Evolutionary conservation across 2,797 vertebrate species (phyloP).

Genomic region (Crax fasciolata): DNA sequence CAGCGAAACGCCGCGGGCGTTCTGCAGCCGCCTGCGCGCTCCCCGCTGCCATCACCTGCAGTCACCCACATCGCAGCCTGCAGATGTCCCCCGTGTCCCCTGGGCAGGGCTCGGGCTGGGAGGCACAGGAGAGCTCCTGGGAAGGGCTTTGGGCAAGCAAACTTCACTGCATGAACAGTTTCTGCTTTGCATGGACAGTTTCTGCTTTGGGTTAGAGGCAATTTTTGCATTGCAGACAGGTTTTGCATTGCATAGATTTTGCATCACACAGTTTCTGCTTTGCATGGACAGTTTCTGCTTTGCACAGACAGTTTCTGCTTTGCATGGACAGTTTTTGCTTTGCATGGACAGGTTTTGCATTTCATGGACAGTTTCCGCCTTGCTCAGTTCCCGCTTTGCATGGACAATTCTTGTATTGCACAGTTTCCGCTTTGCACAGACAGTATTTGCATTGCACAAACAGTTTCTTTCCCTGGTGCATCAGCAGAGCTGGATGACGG

Average conservation of each 20-base stretch:
- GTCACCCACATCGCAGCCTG: accelerated
- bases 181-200: too few species aligned
- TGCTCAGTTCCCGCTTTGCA: too few species aligned
- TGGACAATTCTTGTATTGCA: neutral
- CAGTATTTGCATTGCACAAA: neutral
- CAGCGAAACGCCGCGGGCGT: accelerated
- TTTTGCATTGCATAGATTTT: neutral
- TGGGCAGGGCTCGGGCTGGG: accelerated
- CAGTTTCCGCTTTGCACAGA: neutral
- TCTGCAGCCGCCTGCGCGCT: accelerated
- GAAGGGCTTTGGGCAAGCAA: neutral
- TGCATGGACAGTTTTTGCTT: neutral
- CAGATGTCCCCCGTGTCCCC: neutral
- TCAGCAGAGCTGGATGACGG: neutral
- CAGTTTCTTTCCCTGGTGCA: neutral
- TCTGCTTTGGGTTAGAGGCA: too few species aligned
- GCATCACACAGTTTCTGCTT: neutral
- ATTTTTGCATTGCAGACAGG: too few species aligned
- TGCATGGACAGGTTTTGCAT: neutral
- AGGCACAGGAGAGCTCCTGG: neutral
- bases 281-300: neutral
- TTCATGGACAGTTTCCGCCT: neutral
- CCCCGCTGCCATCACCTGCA: accelerated
- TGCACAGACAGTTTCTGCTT: neutral
- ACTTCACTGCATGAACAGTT: neutral